Evolutionary conservation across 1,140 invertebrate species (phyloP).

Genomic region (Drosophila sproati): DNA sequence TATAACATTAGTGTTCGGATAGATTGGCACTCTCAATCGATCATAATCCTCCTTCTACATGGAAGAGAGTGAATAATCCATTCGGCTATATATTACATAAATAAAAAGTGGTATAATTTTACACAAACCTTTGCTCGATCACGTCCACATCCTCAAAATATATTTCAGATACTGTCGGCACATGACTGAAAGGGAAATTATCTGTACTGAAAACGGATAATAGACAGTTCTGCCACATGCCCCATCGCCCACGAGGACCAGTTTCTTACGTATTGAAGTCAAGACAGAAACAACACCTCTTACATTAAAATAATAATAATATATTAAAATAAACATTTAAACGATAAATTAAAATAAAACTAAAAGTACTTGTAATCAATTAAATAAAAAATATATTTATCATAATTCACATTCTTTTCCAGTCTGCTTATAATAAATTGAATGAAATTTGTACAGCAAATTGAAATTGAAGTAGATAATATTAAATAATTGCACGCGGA

Average conservation of each 20-base stretch:
- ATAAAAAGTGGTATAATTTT: slow-evolving; percentile 5
- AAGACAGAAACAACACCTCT: slow-evolving; percentile 85
- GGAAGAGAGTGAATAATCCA: background rate
- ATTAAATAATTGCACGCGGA: background rate
- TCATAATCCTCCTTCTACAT: slow-evolving; percentile 99
- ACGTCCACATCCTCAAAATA: slow-evolving; percentile 99
- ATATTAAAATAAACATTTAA: background rate
- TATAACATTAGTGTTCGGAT: slow-evolving; percentile 98
- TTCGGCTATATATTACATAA: background rate
- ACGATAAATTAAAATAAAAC: no score
- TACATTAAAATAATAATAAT: background rate
- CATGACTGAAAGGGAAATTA: slow-evolving; percentile 98
- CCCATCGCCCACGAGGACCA: slow-evolving; percentile 99
- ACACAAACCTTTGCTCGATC: slow-evolving; percentile 94
- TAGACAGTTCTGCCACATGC: slow-evolving; percentile 98
- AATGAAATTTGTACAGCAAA: background rate
- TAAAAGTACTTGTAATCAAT: no score
- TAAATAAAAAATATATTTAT: background rate
- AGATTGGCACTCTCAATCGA: slow-evolving; percentile 95
- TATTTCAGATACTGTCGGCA: slow-evolving; percentile 99
- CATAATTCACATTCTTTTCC: slow-evolving; percentile 1
- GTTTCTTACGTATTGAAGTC: slow-evolving; percentile 98
- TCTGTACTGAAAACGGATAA: slow-evolving; percentile 99
- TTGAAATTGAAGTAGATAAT: slow-evolving; percentile 4
- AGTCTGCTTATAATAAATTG: slow-evolving; percentile 1